These are phyloP conservation scores for Peromyscus eremicus DNA, from an alignment of 2,797 vertebrate species.

Conservation along the genomic window DNA sequence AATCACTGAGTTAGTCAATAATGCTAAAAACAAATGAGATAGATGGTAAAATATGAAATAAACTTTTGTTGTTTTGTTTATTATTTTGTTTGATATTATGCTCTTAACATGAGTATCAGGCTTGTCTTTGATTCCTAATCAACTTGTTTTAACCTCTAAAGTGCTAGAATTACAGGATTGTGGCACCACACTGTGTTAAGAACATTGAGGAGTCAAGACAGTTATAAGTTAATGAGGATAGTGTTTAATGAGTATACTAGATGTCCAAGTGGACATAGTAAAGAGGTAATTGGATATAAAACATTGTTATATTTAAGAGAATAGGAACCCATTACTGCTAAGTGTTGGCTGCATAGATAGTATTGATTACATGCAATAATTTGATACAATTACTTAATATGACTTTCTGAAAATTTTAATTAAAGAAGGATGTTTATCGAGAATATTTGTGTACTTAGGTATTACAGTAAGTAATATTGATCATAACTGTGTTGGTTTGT, in stretches of 20 bases:
- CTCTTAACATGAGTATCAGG: background rate
- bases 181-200: no score
- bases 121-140: background rate
- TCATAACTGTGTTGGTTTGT: background rate
- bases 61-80: background rate
- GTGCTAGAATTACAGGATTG: background rate
- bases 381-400: background rate
- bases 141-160: background rate
- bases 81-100: background rate
- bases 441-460: background rate
- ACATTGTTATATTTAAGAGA: no score
- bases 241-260: background rate
- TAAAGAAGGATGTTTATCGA: background rate
- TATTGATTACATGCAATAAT: background rate
- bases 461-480: background rate
- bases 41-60: background rate
- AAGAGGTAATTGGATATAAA: no score
- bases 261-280: no score
- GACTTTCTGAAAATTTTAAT: background rate
- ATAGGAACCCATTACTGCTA: no score
- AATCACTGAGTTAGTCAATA: background rate
- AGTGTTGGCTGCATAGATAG: no score
- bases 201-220: background rate
- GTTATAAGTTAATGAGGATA: background rate
- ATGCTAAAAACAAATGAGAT: background rate